Evolutionary conservation across 2,888 invertebrate species (phyloP), one percentile per base, ranked within the genome.

Genomic region (Lydus trimaculatus): DNA sequence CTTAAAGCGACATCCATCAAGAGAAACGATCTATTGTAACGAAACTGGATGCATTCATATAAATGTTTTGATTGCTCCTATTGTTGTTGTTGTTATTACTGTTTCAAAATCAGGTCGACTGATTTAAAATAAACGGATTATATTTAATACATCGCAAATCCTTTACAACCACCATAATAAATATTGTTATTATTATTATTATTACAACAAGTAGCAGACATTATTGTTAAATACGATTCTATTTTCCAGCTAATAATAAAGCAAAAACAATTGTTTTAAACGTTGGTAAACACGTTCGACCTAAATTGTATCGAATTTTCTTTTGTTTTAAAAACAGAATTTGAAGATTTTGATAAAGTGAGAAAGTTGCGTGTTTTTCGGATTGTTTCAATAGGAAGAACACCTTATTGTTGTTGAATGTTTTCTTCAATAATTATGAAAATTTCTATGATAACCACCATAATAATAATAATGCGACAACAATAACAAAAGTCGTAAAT

Each of bases 241-340:
- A 43, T 43, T 43, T 43, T 43, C n/a, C n/a, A 43, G n/a, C n/a
- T n/a, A n/a, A n/a, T 43, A 43, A 43, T 43, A n/a, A 43, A 43
- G 43, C n/a, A n/a, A 43, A 43, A 43, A 43, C 43, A 43, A 43
- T 43, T 43, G 43, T 43, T 43, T n/a, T 43, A 43, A n/a, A 43
- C 17, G 17, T 17, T 13, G 6, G n/a, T 43, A 43, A 43, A 43
- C 43, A 43, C 43, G 43, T 43, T 43, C 43, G 43, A 17, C 43
- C 43, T 43, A 43, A 43, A 43, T 43, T 43, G n/a, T 13, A 15
- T 43, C 43, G 43, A 17, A 8, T 6, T 43, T 43, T 43, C 17
- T 17, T 7, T 43, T 43, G 17, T n/a, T 43, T 7, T 7, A n/a
- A 6, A 2, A 6, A n/a, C 15, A 7, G 11, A 33, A 36, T 36